Evolutionary conservation across 2,113 vertebrate genomes (phyloP), one percentile per base, ranked within the genome.

Genomic region (Delphinapterus leucas): DNA sequence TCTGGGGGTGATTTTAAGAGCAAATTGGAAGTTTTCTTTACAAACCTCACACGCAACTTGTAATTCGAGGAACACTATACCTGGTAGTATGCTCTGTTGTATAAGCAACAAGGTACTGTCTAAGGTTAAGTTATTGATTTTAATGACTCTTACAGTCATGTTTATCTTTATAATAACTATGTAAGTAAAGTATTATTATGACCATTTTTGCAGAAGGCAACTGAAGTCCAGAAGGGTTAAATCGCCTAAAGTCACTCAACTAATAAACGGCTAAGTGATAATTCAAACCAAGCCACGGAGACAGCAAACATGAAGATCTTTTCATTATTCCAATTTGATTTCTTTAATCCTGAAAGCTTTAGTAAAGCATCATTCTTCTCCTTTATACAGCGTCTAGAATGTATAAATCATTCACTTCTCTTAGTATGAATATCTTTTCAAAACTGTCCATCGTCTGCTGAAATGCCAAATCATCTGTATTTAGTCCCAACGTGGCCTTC

Each of bases 371-470:
- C 61, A 88, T 28, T 41, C 8, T 55, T 76, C 1, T 73, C 33
- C 44, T 93, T 71, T 58, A 67, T 20, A 41, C 3, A 61, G 47
- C 21, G 5, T 68, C n/a, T 74, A 58, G 20, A 96, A 49, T 47
- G 6, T 70, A 82, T 41, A 93, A 85, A 79, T 70, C 17, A 55
- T 60, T 81, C 31, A 53, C 15, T 90, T 77, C 18, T 95, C 65
- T 92, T 93, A 85, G 26, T 83, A 88, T 71, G 17, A 89, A 89
- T 71, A 95, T 70, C 74, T 96, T 95, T 89, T 84, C 33, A 79
- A 80, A 91, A 95, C 47, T 79, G 23, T 89, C 77, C 47, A 36
- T 73, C 38, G 83, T 80, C 61, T 47, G 31, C 55, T 9, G 1
- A 83, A 88, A 92, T 88, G 26, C 15, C 41, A 87, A 55, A 84